Evolutionary conservation across 1,140 invertebrate genomes (phyloP).

Genomic region (Brachionus paranguensis): DNA sequence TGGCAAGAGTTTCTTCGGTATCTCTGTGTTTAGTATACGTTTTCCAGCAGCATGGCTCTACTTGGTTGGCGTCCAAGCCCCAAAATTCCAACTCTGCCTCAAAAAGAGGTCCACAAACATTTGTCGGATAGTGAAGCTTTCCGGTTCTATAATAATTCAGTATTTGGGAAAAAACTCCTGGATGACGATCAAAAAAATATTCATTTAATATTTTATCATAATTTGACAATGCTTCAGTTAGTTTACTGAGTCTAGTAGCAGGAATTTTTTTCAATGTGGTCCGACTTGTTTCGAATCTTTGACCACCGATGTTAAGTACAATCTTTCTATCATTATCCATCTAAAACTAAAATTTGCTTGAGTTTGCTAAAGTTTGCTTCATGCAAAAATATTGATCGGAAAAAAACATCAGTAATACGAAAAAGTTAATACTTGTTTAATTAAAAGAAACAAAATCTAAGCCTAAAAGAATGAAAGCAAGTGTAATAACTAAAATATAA

Average conservation of each 20-base stretch:
- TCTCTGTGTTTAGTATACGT: constrained; percentile 47
- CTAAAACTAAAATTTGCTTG: not conserved
- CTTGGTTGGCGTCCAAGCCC: constrained; percentile 54
- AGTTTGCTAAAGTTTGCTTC: not conserved
- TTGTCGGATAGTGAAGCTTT: constrained; percentile 49
- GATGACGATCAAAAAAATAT: constrained; percentile 55
- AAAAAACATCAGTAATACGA: not conserved
- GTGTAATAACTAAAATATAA: not conserved
- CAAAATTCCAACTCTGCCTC: constrained; percentile 54
- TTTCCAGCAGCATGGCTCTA: constrained; percentile 55
- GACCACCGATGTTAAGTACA: constrained; percentile 44
- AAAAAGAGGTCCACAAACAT: constrained; percentile 54
- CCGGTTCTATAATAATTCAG: constrained; percentile 54
- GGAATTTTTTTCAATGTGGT: constrained; percentile 48
- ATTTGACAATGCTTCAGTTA: constrained; percentile 47
- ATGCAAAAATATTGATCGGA: not conserved
- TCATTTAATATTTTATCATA: constrained; percentile 48
- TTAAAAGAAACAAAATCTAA: not conserved
- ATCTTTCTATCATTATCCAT: constrained; percentile 40
- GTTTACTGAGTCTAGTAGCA: constrained; percentile 51
- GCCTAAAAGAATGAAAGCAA: not conserved
- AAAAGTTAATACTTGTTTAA: not conserved
- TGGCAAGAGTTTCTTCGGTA: constrained; percentile 51
- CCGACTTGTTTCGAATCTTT: constrained; percentile 42
- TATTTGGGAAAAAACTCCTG: constrained; percentile 53